phyloP scores from a whole-genome alignment of 2,113 vertebrate species.

The Lipophrys pholis region DNA sequence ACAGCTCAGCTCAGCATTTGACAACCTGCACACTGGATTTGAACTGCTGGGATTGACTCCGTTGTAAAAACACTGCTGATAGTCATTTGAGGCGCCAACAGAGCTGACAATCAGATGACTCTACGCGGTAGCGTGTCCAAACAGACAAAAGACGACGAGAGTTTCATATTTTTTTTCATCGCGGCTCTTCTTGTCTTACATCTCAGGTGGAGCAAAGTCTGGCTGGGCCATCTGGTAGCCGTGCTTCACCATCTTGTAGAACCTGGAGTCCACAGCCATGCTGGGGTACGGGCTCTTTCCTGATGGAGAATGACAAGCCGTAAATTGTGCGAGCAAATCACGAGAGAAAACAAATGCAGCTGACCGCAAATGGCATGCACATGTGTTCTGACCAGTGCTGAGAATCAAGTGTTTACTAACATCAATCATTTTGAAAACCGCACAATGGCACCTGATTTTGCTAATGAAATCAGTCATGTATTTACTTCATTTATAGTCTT shows the following conservation, averaged over 20 bases:
- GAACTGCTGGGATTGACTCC: background rate
- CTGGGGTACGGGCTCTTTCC: slow-evolving; percentile 95
- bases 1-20: too few species aligned
- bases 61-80: slow-evolving; percentile 31
- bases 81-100: slow-evolving; percentile 39
- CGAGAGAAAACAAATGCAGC: slow-evolving; percentile 10
- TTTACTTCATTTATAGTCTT: too few species aligned
- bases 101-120: slow-evolving; percentile 35
- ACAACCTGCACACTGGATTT: too few species aligned
- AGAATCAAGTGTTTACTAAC: too few species aligned
- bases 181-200: slow-evolving; percentile 83
- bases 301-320: slow-evolving; percentile 52
- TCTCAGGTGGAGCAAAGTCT: slow-evolving; percentile 88
- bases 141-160: background rate
- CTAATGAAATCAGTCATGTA: too few species aligned
- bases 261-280: slow-evolving; percentile 93
- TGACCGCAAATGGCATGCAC: background rate
- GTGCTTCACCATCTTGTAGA: slow-evolving; percentile 96
- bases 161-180: background rate
- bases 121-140: background rate
- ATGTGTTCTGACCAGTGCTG: slow-evolving; percentile 79
- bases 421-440: too few species aligned
- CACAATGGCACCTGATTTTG: too few species aligned
- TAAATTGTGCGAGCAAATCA: background rate
- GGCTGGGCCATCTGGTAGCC: slow-evolving; percentile 97